These are phyloP conservation scores for Lithobates sylvaticus DNA, from an alignment of 2,797 vertebrate genomes.

Conservation along the genomic window DNA sequence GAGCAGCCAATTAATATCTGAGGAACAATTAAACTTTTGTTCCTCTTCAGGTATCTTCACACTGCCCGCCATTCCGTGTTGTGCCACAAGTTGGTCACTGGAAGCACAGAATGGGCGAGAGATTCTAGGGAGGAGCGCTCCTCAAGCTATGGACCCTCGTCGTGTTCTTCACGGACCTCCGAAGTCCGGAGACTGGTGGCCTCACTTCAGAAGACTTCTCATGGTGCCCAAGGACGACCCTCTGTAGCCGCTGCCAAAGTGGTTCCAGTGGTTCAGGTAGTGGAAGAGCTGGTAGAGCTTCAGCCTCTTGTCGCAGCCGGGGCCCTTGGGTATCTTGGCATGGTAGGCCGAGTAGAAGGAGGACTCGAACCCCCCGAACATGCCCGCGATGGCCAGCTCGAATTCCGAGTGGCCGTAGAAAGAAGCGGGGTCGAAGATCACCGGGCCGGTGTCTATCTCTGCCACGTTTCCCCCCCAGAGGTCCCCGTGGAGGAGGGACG, in stretches of 20 bases:
- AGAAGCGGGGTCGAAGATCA: constrained; percentile 91
- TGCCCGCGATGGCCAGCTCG: constrained; percentile 88
- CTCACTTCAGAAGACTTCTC: constrained; percentile 80
- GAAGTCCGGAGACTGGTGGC: not conserved
- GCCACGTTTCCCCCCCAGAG: constrained; percentile 95
- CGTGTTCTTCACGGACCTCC: not conserved
- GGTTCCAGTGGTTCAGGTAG: constrained; percentile 98
- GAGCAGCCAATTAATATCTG: no score
- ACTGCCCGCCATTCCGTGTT: no score
- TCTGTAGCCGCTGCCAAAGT: constrained; percentile 90
- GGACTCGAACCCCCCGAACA: constrained; percentile 91
- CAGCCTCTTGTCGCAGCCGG: constrained; percentile 86
- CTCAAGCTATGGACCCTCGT: not conserved
- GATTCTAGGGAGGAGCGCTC: not conserved
- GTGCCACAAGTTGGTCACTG: no score
- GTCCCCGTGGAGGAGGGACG: constrained; percentile 91
- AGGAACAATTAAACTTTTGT: no score
- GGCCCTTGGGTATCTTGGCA: constrained; percentile 85
- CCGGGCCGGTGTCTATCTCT: constrained; percentile 81
- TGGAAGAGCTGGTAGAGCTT: constrained; percentile 94
- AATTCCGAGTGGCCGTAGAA: constrained; percentile 95
- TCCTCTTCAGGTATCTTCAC: no score
- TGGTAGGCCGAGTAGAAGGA: constrained; percentile 93
- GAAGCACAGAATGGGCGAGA: not conserved
- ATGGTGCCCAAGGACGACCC: constrained; percentile 81